Conservation (phyloP, 2,113 vertebrate species). For the Typhlomys cinereus region DNA sequence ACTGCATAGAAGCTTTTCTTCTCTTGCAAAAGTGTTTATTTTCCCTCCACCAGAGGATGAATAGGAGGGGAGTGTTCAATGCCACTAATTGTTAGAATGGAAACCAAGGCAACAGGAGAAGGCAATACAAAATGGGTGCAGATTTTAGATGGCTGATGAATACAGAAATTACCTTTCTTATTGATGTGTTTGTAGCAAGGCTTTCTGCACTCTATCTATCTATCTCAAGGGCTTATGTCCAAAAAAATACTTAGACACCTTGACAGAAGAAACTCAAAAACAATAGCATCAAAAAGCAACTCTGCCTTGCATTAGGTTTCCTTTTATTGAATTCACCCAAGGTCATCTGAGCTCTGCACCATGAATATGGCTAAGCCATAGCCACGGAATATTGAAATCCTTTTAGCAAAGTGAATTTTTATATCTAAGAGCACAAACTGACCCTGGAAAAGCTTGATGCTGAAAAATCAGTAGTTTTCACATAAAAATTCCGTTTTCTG, state of each 20-base stretch:
- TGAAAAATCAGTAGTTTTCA: not conserved
- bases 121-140: conserved; percentile 33
- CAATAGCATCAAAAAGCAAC: not conserved
- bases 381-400: not conserved
- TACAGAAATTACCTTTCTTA: conserved; percentile 63
- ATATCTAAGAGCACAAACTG: not conserved
- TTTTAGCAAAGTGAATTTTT: conserved; percentile 10
- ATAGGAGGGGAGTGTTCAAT: conserved; percentile 10
- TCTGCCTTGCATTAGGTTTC: not conserved
- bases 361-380: not conserved
- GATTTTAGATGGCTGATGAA: conserved; percentile 44
- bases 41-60: not conserved
- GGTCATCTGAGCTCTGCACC: not conserved
- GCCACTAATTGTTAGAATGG: conserved; percentile 61
- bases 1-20: conserved; percentile 11
- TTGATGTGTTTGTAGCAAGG: conserved; percentile 20
- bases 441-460: not conserved
- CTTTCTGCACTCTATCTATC: conserved; percentile 38
- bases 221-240: not conserved
- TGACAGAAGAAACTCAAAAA: conserved; percentile 18
- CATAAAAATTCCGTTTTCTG: not conserved
- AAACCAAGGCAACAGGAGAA: conserved; percentile 61
- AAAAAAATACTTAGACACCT: not conserved
- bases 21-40: conserved; percentile 1
- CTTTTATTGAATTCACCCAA: not conserved